Base-by-base conservation (phyloP, 2,888 invertebrate genomes). In the Cephus pygmeus region DNA sequence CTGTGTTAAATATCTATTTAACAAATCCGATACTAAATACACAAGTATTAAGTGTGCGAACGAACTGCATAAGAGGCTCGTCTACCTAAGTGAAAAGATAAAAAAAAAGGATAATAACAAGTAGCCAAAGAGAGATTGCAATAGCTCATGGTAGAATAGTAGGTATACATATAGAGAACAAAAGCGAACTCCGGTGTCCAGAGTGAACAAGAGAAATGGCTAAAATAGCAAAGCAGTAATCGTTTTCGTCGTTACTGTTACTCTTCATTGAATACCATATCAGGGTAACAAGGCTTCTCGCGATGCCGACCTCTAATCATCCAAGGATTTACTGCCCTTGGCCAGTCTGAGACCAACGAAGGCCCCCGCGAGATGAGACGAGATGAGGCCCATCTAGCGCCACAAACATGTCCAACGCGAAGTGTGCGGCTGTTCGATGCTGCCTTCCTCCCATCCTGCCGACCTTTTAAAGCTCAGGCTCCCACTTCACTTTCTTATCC, bases 261-360 rank as follows among this genome's bases (percentile, higher is more conserved):
- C 77, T 82, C 78, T 81, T 83, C 84, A 87, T 86, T 86, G 85
- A 86, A 87, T 87, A 86, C 83, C 84, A 81, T 86, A 86, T 87
- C 85, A 83, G 80, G 81, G 87, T 87, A 87, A 87, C 87, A 84
- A 75, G 34, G 36, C 33, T 56, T 79, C 77, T 79, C 80, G 75
- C 81, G 30, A 84, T 34, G 36, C 88, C 88, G 89, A 88, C 89
- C 88, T 89, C 87, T 88, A 89, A 89, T 88, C 88, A 88, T 85
- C 84, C 84, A 74, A 83, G 85, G 85, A 89, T 89, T 89, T 89
- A 88, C 84, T 81, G 81, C 86, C 84, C 83, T 81, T 56, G 56
- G 56, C 78, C 69, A 75, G 71, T 34, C 71, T 23, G 31, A 31
- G 71, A 12, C 31, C 71, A 71, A 71, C 9, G 71, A 23, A 34